Percentiles rank a stretch among this genome's conserved stretches.
Conservation (phyloP, 2,797 vertebrate species). For the Melanotaenia pygmaea region DNA sequence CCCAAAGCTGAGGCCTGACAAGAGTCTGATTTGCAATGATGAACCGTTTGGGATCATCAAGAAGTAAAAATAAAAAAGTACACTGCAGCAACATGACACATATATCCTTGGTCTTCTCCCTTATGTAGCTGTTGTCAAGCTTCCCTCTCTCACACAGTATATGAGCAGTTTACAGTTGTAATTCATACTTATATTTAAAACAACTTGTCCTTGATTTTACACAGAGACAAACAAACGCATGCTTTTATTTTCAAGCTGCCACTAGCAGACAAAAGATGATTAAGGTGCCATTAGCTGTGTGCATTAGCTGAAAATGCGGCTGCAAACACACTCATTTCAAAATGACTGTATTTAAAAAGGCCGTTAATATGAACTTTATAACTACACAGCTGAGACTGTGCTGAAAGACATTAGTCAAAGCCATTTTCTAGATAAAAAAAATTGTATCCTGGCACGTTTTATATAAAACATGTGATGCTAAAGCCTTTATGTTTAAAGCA, state of each 20-base stretch:
- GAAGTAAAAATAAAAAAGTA: constrained; percentile 4
- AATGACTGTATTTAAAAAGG: background rate
- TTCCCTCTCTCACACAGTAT: background rate
- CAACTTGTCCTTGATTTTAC: background rate
- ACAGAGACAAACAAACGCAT: constrained; percentile 1
- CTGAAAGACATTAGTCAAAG: background rate
- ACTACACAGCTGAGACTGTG: background rate
- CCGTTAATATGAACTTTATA: constrained; percentile 8
- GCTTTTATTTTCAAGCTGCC: constrained; percentile 4
- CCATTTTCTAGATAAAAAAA: background rate
- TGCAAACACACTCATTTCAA: constrained; percentile 1
- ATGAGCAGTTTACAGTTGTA: background rate
- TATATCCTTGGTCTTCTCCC: background rate
- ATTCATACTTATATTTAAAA: background rate
- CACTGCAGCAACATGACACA: background rate
- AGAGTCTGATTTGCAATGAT: background rate
- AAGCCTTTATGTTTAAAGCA: background rate
- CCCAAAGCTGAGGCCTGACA: background rate
- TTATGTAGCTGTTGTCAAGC: background rate
- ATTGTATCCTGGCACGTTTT: background rate
- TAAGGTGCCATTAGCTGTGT: constrained; percentile 7
- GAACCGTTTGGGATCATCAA: background rate
- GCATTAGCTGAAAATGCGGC: background rate
- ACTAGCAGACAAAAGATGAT: background rate
- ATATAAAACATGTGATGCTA: background rate